Conservation (phyloP, 1,140 invertebrate genomes). For the Tetramorium parvispinum region DNA sequence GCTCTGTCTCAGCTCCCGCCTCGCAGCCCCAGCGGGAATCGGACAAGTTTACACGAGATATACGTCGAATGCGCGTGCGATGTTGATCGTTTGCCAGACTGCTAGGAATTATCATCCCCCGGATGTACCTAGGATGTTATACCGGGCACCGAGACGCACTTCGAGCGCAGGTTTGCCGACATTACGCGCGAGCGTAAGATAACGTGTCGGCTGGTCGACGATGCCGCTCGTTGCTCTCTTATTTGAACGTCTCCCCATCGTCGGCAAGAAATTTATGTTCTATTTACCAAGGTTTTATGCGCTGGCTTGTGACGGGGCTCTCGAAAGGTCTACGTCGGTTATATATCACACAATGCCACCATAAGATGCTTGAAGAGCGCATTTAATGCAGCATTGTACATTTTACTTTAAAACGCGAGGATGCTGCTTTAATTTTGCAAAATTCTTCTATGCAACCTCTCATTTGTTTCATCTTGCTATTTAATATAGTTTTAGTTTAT, state of each 20-base stretch:
- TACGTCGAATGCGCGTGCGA: slow-evolving; percentile 68
- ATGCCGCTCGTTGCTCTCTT: slow-evolving; percentile 59
- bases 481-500: slow-evolving; percentile 7
- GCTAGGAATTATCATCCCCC: slow-evolving; percentile 75
- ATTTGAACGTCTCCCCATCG: slow-evolving; percentile 62
- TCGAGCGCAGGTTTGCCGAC: slow-evolving; percentile 59
- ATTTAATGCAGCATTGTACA: slow-evolving; percentile 28
- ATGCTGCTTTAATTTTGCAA: slow-evolving; percentile 33
- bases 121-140: slow-evolving; percentile 48
- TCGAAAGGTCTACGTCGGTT: slow-evolving; percentile 56
- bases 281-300: slow-evolving; percentile 63
- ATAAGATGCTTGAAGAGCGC: slow-evolving; percentile 40
- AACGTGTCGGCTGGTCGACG: slow-evolving; percentile 48
- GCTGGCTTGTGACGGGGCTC: slow-evolving; percentile 53
- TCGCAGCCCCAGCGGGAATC: slow-evolving; percentile 63
- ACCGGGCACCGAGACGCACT: slow-evolving; percentile 17
- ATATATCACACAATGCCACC: slow-evolving; percentile 57
- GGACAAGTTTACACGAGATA: slow-evolving; percentile 69
- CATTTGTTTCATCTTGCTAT: background rate
- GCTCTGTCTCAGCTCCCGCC: slow-evolving; percentile 44
- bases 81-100: slow-evolving; percentile 80
- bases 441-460: background rate
- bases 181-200: slow-evolving; percentile 66
- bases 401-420: slow-evolving; percentile 42
- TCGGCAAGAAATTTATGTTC: slow-evolving; percentile 58